phyloP scores from a whole-genome alignment of 1,140 invertebrate species.

The Microplitis demolitor region DNA sequence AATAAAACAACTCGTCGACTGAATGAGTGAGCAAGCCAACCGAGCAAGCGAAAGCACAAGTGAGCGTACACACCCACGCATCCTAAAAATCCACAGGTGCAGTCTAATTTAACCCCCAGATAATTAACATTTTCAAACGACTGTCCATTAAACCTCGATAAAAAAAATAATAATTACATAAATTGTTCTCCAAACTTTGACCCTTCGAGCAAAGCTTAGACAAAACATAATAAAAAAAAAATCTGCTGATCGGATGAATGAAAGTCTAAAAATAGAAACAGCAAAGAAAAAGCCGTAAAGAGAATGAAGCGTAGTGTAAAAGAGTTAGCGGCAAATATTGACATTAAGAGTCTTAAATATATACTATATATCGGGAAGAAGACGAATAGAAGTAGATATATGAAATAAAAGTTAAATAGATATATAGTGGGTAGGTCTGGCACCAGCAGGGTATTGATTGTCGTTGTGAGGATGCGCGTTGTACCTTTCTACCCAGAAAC shows the following conservation, averaged over 20 bases:
- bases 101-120: no score
- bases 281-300: not conserved
- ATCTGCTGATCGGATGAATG: slow-evolving; percentile 1
- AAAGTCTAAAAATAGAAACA: not conserved
- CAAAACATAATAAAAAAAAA: not conserved
- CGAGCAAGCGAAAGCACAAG: no score
- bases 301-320: not conserved
- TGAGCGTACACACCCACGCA: no score
- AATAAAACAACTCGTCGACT: no score
- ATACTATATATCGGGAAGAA: not conserved
- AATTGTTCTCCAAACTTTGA: no score
- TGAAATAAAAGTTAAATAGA: no score
- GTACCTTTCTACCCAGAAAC: not conserved
- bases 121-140: no score
- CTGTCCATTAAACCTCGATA: no score
- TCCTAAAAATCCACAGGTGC: no score
- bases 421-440: not conserved
- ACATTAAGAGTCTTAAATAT: slow-evolving; percentile 11
- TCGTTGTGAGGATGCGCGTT: slow-evolving; percentile 22
- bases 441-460: slow-evolving; percentile 20
- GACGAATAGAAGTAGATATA: not conserved
- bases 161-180: no score
- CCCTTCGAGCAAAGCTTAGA: no score
- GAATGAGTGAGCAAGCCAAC: no score
- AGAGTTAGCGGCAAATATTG: slow-evolving; percentile 20